A percentile compares a stretch with the other conserved stretches of the same genome.
Evolutionary conservation across 64 coral and sea anemone genomes (phyloP).

Genomic region (Stichodactyla mertensii): DNA sequence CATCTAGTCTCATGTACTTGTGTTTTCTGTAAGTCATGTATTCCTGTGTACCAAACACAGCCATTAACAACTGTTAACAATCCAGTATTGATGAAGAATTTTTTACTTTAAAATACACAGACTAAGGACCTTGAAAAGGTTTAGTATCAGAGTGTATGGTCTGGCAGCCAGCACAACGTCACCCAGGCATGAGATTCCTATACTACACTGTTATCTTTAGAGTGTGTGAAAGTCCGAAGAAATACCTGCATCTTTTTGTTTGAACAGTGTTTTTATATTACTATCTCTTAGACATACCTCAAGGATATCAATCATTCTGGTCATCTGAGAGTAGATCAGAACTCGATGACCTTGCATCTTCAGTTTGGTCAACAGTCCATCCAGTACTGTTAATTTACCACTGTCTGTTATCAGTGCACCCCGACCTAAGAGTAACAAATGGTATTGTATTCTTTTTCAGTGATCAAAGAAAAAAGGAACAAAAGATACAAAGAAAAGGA

Average conservation of each 20-base stretch:
- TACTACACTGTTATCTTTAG: too few relatives aligned
- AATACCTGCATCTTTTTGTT: too few relatives aligned
- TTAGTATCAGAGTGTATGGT: too few relatives aligned
- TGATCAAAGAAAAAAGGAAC: background rate
- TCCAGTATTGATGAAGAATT: too few relatives aligned
- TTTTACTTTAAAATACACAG: too few relatives aligned
- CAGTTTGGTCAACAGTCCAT: conserved; percentile 75
- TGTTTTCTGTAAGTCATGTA: conserved; percentile 96
- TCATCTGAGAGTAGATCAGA: conserved; percentile 95
- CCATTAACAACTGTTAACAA: background rate
- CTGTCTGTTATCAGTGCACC: conserved; percentile 84
- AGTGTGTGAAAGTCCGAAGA: too few relatives aligned
- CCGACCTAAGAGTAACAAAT: conserved; percentile 34
- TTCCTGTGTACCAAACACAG: conserved; percentile 36
- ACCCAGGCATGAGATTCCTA: too few relatives aligned
- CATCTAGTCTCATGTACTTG: conserved; percentile 96
- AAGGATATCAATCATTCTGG: conserved; percentile 88
- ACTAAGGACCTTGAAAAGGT: too few relatives aligned
- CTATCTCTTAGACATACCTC: conserved; percentile 40
- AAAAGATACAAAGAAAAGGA: background rate
- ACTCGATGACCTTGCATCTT: conserved; percentile 87
- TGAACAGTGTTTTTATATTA: too few relatives aligned
- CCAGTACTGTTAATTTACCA: conserved; percentile 83
- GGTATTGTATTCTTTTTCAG: background rate
- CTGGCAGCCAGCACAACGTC: too few relatives aligned